Evolutionary conservation across 1,140 invertebrate genomes (phyloP).

Genomic region (Drosophila bocqueti): DNA sequence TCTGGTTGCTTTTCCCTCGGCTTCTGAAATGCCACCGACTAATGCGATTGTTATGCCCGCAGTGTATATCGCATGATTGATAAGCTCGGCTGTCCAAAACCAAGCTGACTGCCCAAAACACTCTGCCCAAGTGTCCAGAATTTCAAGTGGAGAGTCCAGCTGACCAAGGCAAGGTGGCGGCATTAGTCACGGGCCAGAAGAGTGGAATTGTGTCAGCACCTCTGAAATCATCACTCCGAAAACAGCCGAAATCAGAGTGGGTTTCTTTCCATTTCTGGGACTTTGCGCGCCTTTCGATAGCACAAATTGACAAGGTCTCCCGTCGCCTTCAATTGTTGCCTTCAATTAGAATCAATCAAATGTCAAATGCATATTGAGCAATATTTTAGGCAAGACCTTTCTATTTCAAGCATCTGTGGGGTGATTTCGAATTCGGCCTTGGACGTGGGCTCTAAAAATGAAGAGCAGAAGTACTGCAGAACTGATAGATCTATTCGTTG

Average conservation of each 20-base stretch:
- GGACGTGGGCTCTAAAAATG: neutral
- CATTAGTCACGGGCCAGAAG: slow-evolving; percentile 39
- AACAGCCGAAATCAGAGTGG: slow-evolving; percentile 35
- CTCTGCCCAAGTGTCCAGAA: slow-evolving; percentile 42
- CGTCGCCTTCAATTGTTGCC: slow-evolving; percentile 29
- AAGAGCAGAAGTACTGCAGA: neutral
- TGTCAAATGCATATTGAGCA: slow-evolving; percentile 46
- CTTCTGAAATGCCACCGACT: slow-evolving; percentile 36
- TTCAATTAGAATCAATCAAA: slow-evolving; percentile 52
- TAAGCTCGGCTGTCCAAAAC: slow-evolving; percentile 35
- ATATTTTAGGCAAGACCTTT: slow-evolving; percentile 33
- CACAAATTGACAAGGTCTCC: slow-evolving; percentile 19
- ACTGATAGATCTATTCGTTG: slow-evolving; percentile 9
- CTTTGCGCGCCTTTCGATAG: slow-evolving; percentile 23
- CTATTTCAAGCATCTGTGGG: slow-evolving; percentile 28
- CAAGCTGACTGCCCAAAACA: slow-evolving; percentile 30
- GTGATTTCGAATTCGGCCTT: slow-evolving; percentile 17
- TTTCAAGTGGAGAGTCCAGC: slow-evolving; percentile 33
- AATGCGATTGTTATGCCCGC: slow-evolving; percentile 77
- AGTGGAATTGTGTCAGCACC: slow-evolving; percentile 26
- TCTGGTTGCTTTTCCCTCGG: slow-evolving; percentile 1
- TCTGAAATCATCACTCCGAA: slow-evolving; percentile 45
- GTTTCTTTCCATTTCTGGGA: slow-evolving; percentile 40
- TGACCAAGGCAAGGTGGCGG: slow-evolving; percentile 9
- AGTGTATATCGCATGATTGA: slow-evolving; percentile 50